Conservation (phyloP, 2,797 vertebrate genomes). For the Ceryle rudis region DNA sequence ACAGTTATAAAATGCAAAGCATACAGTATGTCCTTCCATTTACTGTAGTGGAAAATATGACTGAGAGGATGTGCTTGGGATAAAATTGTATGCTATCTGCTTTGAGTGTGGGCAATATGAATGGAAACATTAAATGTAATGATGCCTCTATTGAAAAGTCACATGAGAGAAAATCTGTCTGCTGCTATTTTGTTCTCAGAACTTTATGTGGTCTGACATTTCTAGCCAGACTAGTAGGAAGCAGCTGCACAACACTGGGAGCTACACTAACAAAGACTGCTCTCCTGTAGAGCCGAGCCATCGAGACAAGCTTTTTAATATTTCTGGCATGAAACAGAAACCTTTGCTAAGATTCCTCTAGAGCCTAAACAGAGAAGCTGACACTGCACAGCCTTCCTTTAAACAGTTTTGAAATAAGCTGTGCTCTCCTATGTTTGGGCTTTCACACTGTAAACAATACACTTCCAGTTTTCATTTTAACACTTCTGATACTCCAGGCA, state of each 20-base stretch:
- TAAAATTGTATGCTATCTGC: not conserved
- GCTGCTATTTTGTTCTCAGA: not conserved
- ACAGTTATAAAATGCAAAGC: not conserved
- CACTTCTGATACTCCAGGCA: not conserved
- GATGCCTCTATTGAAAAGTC: not conserved
- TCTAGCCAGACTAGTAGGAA: not conserved
- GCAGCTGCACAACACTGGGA: not conserved
- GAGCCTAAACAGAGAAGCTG: not conserved
- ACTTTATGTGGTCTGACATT: conserved; percentile 2
- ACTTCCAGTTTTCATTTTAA: not conserved
- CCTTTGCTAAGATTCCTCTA: not conserved
- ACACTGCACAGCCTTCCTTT: rapidly evolving
- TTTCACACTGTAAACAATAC: not conserved
- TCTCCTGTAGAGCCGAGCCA: not conserved
- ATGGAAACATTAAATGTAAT: conserved; percentile 12
- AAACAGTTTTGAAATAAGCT: not conserved
- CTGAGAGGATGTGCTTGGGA: not conserved
- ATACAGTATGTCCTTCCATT: not conserved
- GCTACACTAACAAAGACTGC: not conserved
- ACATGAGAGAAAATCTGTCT: not conserved
- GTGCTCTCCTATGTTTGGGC: not conserved
- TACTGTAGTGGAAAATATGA: not conserved
- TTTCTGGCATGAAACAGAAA: not conserved
- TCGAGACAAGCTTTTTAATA: not conserved
- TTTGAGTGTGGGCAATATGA: not conserved